Conservation (phyloP, 2,797 vertebrate genomes). For the Phataginus tricuspis region DNA sequence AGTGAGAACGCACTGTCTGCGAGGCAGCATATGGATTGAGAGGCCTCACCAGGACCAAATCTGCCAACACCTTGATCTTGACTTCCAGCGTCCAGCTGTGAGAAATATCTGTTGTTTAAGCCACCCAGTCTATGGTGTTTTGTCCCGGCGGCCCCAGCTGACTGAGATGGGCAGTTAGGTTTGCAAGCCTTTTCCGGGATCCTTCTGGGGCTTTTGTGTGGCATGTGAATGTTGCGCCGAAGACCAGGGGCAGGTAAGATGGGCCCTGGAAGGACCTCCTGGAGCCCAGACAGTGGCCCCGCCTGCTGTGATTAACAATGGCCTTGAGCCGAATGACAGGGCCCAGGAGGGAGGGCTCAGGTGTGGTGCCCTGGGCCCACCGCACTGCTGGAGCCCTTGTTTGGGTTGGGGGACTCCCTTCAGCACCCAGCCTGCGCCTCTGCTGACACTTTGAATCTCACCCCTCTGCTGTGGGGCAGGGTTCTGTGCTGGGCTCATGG, state of each 20-base stretch:
- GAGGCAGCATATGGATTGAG: neutral
- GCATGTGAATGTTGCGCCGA: neutral
- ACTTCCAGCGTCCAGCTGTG: neutral
- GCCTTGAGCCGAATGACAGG: neutral
- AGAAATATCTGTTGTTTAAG: neutral
- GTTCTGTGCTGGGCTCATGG: too few species aligned
- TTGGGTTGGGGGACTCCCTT: neutral
- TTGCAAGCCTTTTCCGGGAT: neutral
- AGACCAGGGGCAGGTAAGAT: too few species aligned
- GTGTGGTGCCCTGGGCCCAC: too few species aligned
- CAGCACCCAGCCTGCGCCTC: neutral
- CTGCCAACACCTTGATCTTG: neutral
- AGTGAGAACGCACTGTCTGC: neutral
- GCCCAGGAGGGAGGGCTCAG: neutral
- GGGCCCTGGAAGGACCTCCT: neutral
- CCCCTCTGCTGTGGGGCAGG: neutral
- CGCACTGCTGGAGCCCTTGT: neutral
- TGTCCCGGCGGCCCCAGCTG: neutral
- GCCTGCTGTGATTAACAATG: neutral
- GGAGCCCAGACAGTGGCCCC: neutral
- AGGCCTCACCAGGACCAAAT: neutral
- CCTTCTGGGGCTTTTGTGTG: neutral
- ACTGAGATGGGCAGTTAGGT: accelerated
- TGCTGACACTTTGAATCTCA: too few species aligned
- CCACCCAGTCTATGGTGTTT: neutral